phyloP scores from a whole-genome alignment of 2,888 invertebrate species.

The Mactromeris polynyma region DNA sequence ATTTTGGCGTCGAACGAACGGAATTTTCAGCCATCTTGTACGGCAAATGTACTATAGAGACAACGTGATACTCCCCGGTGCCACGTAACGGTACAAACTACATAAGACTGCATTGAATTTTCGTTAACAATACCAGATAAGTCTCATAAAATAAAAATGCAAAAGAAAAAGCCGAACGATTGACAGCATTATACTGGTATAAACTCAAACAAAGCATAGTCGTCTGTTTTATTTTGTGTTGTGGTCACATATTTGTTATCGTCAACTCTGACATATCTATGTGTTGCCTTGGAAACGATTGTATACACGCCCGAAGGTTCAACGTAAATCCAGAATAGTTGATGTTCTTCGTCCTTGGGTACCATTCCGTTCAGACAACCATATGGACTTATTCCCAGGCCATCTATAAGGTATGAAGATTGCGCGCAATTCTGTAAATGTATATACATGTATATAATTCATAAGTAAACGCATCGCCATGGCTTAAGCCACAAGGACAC shows the following conservation, averaged over 20 bases:
- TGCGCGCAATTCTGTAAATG: neutral
- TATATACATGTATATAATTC: neutral
- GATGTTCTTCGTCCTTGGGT: neutral
- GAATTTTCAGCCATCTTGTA: too few relatives aligned
- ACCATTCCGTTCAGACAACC: neutral
- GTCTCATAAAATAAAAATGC: too few relatives aligned
- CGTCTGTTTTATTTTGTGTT: neutral
- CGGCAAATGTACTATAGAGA: too few relatives aligned
- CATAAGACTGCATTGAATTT: too few relatives aligned
- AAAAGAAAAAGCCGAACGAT: too few relatives aligned
- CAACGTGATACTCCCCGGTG: too few relatives aligned
- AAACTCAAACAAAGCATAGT: neutral
- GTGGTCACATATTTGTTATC: neutral
- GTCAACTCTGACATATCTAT: neutral
- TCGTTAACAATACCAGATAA: too few relatives aligned
- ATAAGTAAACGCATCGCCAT: neutral
- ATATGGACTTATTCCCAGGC: neutral
- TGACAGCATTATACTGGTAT: neutral
- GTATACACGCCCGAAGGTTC: neutral
- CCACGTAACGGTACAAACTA: too few relatives aligned
- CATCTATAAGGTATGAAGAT: neutral
- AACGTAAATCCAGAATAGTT: neutral
- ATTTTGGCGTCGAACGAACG: too few relatives aligned
- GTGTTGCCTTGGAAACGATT: neutral
- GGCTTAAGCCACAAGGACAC: too few relatives aligned